phyloP scores from a whole-genome alignment of 2,888 invertebrate genomes.

The Nomada ferruginata region DNA sequence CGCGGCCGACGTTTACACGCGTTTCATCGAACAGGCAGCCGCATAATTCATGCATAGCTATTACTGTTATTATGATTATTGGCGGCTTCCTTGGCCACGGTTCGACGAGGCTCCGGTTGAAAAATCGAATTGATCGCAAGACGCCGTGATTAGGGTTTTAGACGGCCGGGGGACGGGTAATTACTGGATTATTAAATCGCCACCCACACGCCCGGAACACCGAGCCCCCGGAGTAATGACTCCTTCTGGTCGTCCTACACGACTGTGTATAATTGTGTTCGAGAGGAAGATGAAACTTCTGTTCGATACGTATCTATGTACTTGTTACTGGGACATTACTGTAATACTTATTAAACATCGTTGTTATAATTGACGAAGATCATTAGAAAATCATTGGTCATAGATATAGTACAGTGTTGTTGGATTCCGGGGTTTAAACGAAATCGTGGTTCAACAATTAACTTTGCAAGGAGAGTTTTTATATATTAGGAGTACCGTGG shows the following conservation, averaged over 20 bases:
- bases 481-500: too few species aligned
- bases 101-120: constrained; percentile 16
- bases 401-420: too few species aligned
- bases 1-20: constrained; percentile 34
- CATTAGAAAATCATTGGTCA: too few species aligned
- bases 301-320: constrained; percentile 25
- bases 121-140: constrained; percentile 50
- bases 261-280: too few species aligned
- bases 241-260: constrained; percentile 53
- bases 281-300: constrained; percentile 27
- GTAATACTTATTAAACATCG: too few species aligned
- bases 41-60: constrained; percentile 49
- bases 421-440: too few species aligned
- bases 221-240: constrained; percentile 50
- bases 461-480: too few species aligned
- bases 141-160: constrained; percentile 57
- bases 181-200: constrained; percentile 69
- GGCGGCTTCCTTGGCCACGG: constrained; percentile 54
- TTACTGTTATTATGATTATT: constrained; percentile 56
- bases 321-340: too few species aligned
- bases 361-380: not conserved
- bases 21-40: constrained; percentile 24
- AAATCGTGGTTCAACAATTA: too few species aligned
- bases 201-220: constrained; percentile 52
- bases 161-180: constrained; percentile 57